These are phyloP conservation scores for Eretmocerus hayati DNA, from an alignment of 2,888 invertebrate species.

Conservation along the genomic window DNA sequence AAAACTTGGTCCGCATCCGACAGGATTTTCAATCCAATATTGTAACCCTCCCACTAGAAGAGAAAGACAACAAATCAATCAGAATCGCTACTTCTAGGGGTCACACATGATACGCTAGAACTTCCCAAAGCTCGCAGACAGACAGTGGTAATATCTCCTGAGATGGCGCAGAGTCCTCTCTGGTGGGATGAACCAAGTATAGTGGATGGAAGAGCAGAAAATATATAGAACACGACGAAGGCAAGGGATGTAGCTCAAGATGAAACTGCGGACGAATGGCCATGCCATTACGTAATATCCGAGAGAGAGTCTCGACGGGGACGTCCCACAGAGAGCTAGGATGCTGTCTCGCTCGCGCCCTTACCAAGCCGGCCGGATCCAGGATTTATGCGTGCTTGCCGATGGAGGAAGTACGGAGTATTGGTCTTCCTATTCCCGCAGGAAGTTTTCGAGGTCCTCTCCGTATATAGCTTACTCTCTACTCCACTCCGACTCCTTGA, in stretches of 20 bases:
- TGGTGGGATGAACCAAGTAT: too few relatives aligned
- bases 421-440: slow-evolving; percentile 40
- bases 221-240: slow-evolving; percentile 5
- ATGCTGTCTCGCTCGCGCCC: too few relatives aligned
- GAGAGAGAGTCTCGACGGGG: slow-evolving; percentile 19
- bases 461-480: slow-evolving; percentile 29
- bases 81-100: too few relatives aligned
- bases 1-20: too few relatives aligned
- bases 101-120: too few relatives aligned
- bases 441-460: slow-evolving; percentile 36
- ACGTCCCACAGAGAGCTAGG: too few relatives aligned
- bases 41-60: too few relatives aligned
- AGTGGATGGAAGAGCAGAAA: background rate
- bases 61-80: too few relatives aligned
- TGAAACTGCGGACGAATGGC: slow-evolving; percentile 17
- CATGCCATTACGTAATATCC: slow-evolving; percentile 39
- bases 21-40: too few relatives aligned
- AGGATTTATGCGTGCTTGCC: slow-evolving; percentile 41
- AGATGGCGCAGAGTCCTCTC: too few relatives aligned
- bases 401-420: slow-evolving; percentile 39
- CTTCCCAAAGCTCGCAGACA: too few relatives aligned
- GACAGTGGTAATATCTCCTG: too few relatives aligned
- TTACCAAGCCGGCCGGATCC: slow-evolving; percentile 26
- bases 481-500: slow-evolving; percentile 4
- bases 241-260: background rate